Base-by-base conservation (phyloP, 2,888 invertebrate genomes). In the Clivina fossor region DNA sequence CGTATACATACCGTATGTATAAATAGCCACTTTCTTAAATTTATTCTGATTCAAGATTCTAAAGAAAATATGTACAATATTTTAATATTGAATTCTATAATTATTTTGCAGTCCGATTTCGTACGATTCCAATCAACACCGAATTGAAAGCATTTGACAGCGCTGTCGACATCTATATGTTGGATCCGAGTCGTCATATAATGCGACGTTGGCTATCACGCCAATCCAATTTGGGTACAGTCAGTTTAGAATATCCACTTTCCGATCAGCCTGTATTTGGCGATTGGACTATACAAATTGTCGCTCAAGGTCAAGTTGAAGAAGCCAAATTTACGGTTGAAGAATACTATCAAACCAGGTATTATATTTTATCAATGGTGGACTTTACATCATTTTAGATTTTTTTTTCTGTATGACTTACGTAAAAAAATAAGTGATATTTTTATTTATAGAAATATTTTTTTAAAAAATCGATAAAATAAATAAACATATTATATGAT, bases 341-440 rank as follows among this genome's bases (percentile, higher is more conserved):
- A 71, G 95, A 96, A 76, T 96, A 94, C 75, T 95, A 94, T 73
- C 93, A 93, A 73, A 93, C 94, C 0, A 80, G 94, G 64, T 95
- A n/a, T n/a, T n/a, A n/a, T n/a, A n/a, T n/a, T n/a, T n/a, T n/a
- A n/a, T n/a, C n/a, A n/a, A n/a, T n/a, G n/a, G n/a, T n/a, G n/a
- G n/a, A n/a, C n/a, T n/a, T n/a, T n/a, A n/a, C n/a, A n/a, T n/a
- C n/a, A n/a, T n/a, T n/a, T n/a, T n/a, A n/a, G n/a, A n/a, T n/a
- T n/a, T n/a, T n/a, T n/a, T n/a, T n/a, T n/a, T n/a, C n/a, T n/a
- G n/a, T n/a, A n/a, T n/a, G n/a, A n/a, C n/a, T n/a, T n/a, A n/a
- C n/a, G n/a, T n/a, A n/a, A n/a, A n/a, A n/a, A n/a, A n/a, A n/a
- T n/a, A n/a, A n/a, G n/a, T n/a, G n/a, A n/a, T n/a, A n/a, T n/a